Evolutionary conservation across 1,140 invertebrate genomes (phyloP).

Genomic region (Coptotermes formosanus): DNA sequence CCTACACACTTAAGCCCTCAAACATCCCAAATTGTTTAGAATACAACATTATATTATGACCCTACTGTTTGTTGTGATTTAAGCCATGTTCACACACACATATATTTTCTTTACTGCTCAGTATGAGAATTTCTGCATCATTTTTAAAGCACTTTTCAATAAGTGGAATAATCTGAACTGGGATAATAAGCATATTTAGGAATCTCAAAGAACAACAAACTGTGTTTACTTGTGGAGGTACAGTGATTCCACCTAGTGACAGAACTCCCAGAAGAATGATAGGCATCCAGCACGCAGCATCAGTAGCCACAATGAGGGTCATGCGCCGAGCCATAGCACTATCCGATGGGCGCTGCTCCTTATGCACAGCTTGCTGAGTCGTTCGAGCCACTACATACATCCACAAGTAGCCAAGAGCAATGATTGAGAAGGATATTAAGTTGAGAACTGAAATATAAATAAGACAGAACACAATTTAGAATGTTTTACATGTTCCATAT

Average conservation of each 20-base stretch:
- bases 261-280: slow-evolving; percentile 54
- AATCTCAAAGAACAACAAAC: too few species aligned
- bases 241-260: slow-evolving; percentile 49
- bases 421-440: slow-evolving; percentile 54
- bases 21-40: too few species aligned
- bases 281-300: slow-evolving; percentile 59
- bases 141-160: too few species aligned
- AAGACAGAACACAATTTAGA: not conserved
- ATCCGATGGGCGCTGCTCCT: slow-evolving; percentile 43
- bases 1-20: too few species aligned
- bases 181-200: too few species aligned
- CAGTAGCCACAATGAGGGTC: slow-evolving; percentile 57
- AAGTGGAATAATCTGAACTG: too few species aligned
- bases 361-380: slow-evolving; percentile 47
- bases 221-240: slow-evolving; percentile 49
- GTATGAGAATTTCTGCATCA: too few species aligned
- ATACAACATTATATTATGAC: too few species aligned
- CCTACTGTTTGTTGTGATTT: too few species aligned
- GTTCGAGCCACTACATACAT: slow-evolving; percentile 57
- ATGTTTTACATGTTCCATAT: too few species aligned
- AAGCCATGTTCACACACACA: too few species aligned
- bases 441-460: slow-evolving; percentile 47
- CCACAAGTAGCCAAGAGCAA: slow-evolving; percentile 55
- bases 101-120: too few species aligned
- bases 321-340: slow-evolving; percentile 56